phyloP scores from a whole-genome alignment of 2,113 vertebrate genomes.

The Burhinus bistriatus region DNA sequence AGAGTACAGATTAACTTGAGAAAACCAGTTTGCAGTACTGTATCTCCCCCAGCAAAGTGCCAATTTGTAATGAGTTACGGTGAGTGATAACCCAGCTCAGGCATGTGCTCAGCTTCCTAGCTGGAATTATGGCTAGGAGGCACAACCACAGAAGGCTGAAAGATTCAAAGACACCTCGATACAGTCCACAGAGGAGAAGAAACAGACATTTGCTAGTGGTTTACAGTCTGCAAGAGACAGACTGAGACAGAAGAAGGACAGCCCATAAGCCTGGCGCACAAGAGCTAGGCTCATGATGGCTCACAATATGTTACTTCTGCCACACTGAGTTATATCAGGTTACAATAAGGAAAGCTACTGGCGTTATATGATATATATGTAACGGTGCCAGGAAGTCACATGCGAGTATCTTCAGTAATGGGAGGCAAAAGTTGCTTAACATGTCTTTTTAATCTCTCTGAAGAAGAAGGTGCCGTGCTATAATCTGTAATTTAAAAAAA shows the following conservation, averaged over 20 bases:
- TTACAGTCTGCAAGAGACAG: constrained; percentile 12
- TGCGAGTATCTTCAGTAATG: not conserved
- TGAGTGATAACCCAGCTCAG: not conserved
- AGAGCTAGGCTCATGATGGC: not conserved
- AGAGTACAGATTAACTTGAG: not conserved
- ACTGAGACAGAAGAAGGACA: not conserved
- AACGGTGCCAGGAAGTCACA: not conserved
- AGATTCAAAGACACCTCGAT: not conserved
- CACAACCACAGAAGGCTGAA: not conserved
- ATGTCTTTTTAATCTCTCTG: not conserved
- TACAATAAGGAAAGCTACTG: not conserved
- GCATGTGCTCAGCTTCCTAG: not conserved
- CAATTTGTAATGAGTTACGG: not conserved
- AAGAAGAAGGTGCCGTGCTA: not conserved
- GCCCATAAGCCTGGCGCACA: not conserved
- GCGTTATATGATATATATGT: not conserved
- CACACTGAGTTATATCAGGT: not conserved
- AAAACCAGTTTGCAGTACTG: not conserved
- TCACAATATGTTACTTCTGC: constrained; percentile 45
- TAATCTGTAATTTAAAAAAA: not conserved
- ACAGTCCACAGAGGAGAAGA: not conserved
- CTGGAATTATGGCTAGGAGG: not conserved
- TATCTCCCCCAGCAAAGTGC: not conserved
- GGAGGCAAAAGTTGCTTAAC: not conserved
- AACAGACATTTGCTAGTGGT: not conserved